A percentile compares a stretch with the other conserved stretches of the same genome.
Evolutionary conservation across 2,113 vertebrate genomes (phyloP).

Genomic region (Leptosomus discolor): DNA sequence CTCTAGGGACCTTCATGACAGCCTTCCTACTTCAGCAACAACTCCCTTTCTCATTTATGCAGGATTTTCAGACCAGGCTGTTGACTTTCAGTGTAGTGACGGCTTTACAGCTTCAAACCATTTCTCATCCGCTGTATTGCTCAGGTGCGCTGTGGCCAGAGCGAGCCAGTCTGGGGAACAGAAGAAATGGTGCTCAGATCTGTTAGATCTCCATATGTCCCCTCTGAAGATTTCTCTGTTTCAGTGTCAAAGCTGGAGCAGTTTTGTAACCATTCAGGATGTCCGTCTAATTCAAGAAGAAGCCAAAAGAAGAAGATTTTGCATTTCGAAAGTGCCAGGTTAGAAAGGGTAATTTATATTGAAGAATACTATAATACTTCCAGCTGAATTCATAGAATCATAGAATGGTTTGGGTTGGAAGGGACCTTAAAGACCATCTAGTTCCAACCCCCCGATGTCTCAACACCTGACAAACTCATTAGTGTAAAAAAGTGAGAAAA

Average conservation of each 20-base stretch:
- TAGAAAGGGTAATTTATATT: background rate
- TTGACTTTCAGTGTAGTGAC: background rate
- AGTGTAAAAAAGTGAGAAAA: background rate
- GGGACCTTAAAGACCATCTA: too few relatives aligned
- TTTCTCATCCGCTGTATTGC: background rate
- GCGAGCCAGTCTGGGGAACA: background rate
- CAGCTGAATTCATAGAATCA: too few relatives aligned
- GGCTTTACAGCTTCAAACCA: background rate
- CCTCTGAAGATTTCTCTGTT: background rate
- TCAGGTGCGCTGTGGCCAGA: rapidly evolving
- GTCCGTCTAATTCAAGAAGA: background rate
- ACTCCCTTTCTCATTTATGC: background rate
- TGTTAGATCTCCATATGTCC: background rate
- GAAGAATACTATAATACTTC: background rate
- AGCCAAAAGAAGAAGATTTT: background rate
- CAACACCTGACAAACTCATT: background rate
- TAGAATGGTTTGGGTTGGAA: too few relatives aligned
- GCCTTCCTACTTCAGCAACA: background rate
- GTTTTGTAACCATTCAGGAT: background rate
- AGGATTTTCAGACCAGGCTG: background rate
- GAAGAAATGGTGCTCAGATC: background rate
- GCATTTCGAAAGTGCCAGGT: background rate
- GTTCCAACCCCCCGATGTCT: too few relatives aligned
- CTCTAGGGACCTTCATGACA: background rate
- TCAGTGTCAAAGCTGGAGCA: background rate